Base-by-base conservation (phyloP, 2,797 vertebrate genomes). In the Parauchenoglanis ngamensis region DNA sequence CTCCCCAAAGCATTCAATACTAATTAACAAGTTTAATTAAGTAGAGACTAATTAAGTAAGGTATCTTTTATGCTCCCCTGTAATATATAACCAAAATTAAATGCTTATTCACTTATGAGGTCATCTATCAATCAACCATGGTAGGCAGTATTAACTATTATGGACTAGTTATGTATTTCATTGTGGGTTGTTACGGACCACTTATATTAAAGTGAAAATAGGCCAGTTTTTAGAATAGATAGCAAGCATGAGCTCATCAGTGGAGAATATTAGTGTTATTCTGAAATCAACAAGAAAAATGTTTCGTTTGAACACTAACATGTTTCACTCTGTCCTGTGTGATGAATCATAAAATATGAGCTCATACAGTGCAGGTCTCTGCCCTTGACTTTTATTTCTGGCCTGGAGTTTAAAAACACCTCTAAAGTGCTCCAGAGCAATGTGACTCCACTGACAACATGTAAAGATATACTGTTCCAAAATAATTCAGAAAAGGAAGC, bases 331-430 rank as follows among this genome's bases (percentile, higher is more conserved):
- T 67, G 25, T 49, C 59, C 49, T 56, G 4, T 4, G 35, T 19
- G 52, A 11, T 31, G 3, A 7, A 49, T 65, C 40, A 28, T 82
- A 28, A 65, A 49, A 15, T 65, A 82, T 67, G 82, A 79, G 61
- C 65, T 84, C 86, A 79, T 49, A 44, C 35, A 31, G 7, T 73
- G 2, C 75, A 85, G 46, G 61, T 44, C 44, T 73, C 28, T 79
- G 63, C 25, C 23, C 76, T 65, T 6, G 52, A 81, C 23, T 61
- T 8, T 83, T 87, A 88, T 89, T 88, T 80, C 61, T 57, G 83
- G 28, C 73, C 17, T 10, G 49, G 75, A 40, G 17, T 76, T 76
- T 70, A 86, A 86, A 82, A 81, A 83, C 86, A 28, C 19, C 63
- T 56, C 40, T 10, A 49, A 70, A 21, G 65, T 68, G 49, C 65